Evolutionary conservation across 2,888 invertebrate species (phyloP), one percentile per base, ranked within the genome.

Genomic region (Himalopsyche tibetana): DNA sequence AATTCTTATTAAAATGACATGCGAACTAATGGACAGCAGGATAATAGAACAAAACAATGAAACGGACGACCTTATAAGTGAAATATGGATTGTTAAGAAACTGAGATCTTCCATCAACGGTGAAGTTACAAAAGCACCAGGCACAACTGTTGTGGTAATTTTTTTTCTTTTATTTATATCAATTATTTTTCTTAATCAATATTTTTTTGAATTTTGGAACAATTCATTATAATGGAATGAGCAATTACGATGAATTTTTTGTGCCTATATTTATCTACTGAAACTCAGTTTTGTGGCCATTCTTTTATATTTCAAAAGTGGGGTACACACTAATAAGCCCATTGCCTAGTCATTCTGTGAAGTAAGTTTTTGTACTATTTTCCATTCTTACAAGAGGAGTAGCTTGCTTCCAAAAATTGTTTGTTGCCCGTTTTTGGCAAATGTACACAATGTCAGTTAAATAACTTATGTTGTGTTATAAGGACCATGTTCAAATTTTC

Each of bases 91-190:
- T 45, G 90, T 96, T 9, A 95, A 95, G 89, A 95, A 95, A 89
- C 92, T 98, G 90, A 93, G 96, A 82, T 95, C 95, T 90, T 95
- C 96, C 88, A 94, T 97, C 1, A 96, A 97, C 90, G 93, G 94
- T 11, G 98, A 98, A 93, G 94, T 98, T 0, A 95, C 96, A 17
- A 95, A 95, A 90, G 94, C 95, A 11, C 95, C 96, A 0, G 94
- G 94, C 82, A 94, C 93, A 80, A 95, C 93, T 88, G 92, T 94
- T 89, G 95, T 98, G 92, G 97, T 97, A 93, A 93, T 69, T 83
- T 80, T 85, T 45, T 86, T 87, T 8, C 38, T 55, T 82, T n/a
- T 38, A 38, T 38, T 38, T 55, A 82, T 40, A 80, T 56, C 38
- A 51, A 55, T 55, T 82, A 55, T 79, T 81, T 82, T 89, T 83